Conservation (phyloP, 2,797 vertebrate species). For the Hippopotamyrus pictus region DNA sequence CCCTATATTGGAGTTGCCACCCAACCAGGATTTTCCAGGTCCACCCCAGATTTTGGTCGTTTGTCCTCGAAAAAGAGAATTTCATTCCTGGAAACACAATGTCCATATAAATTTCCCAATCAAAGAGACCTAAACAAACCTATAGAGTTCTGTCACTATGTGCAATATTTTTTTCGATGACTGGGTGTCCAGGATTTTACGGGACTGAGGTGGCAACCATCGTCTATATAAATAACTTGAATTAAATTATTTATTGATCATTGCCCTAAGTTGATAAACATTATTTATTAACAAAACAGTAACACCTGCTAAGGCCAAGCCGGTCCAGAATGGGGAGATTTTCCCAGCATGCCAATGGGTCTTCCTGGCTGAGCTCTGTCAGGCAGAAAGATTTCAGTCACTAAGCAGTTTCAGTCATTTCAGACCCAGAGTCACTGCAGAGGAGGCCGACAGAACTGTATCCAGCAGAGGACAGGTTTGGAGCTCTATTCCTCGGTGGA, state of each 20-base stretch:
- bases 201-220: too few relatives aligned
- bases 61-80: too few relatives aligned
- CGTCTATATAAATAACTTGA: neutral
- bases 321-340: constrained; percentile 60
- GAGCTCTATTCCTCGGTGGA: neutral
- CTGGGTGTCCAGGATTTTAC: too few relatives aligned
- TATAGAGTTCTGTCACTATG: too few relatives aligned
- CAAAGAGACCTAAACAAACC: too few relatives aligned
- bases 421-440: neutral
- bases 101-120: too few relatives aligned
- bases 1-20: too few relatives aligned
- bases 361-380: constrained; percentile 52
- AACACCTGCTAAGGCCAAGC: constrained; percentile 59
- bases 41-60: too few relatives aligned
- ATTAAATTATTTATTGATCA: neutral
- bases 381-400: neutral
- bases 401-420: neutral
- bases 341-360: constrained; percentile 37
- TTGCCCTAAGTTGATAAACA: neutral
- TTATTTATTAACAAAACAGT: neutral
- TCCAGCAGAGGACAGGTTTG: neutral
- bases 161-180: too few relatives aligned
- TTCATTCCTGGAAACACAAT: too few relatives aligned
- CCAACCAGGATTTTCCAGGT: too few relatives aligned
- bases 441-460: neutral